Percentiles rank a stretch among this genome's conserved stretches.
Evolutionary conservation across 2,113 vertebrate genomes (phyloP).

Genomic region (Bettongia penicillata): DNA sequence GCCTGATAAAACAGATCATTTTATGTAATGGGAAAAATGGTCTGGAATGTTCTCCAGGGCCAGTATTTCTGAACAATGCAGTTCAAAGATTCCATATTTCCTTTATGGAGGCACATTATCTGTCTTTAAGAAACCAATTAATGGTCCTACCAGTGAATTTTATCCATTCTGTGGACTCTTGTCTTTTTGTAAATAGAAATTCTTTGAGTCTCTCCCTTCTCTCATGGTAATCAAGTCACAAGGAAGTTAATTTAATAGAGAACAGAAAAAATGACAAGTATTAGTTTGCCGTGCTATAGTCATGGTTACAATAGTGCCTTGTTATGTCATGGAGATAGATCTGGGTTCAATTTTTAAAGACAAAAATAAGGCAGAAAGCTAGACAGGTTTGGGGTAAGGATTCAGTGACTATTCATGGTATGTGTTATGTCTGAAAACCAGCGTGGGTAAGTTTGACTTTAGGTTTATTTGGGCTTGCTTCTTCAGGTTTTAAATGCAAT

Average conservation of each 20-base stretch:
- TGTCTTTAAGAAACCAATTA: neutral
- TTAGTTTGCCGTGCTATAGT: neutral
- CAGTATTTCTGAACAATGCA: neutral
- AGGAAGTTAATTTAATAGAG: neutral
- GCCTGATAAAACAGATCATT: neutral
- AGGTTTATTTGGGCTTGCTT: neutral
- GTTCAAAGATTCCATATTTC: neutral
- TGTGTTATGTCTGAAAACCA: neutral
- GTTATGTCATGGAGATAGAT: neutral
- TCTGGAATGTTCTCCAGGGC: neutral
- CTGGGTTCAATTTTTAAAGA: neutral
- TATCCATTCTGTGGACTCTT: neutral
- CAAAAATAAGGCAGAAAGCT: neutral
- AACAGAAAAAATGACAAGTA: neutral
- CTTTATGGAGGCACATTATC: neutral
- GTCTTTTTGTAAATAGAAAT: neutral
- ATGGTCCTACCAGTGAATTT: neutral
- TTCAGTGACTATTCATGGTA: neutral
- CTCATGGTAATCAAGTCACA: neutral
- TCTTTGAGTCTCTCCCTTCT: neutral
- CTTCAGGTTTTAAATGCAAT: neutral
- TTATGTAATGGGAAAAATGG: neutral
- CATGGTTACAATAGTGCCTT: neutral
- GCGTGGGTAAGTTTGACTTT: neutral
- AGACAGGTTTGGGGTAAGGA: neutral